Base-by-base conservation (phyloP, 2,113 vertebrate species). In the Hemiscyllium ocellatum region DNA sequence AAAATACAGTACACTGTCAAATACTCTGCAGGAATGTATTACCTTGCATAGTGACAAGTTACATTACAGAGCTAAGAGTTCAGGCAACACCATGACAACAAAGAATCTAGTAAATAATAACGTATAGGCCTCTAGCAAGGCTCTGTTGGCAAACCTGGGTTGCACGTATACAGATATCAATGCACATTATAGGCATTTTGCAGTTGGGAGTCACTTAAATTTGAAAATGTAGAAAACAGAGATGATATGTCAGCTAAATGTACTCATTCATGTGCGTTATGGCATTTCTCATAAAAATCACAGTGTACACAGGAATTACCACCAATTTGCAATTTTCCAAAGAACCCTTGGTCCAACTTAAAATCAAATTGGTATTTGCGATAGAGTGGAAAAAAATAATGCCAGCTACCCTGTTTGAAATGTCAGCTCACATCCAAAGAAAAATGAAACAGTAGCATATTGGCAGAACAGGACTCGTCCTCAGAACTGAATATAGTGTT, bases 11-110 rank as follows among this genome's bases (percentile, higher is more conserved):
- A 95, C 68, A 70, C 42, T 50, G 42, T 70, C 69, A 70, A 95
- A 95, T 69, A 26, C 42, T 95, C 94, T 95, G 94, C 94, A 95
- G 94, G 94, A 95, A 95, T 95, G 94, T 95, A 95, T 95, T 76
- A 95, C 94, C 72, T 95, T 95, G 94, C 94, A 95, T 76, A 72
- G 94, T 95, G 69, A 95, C 68, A 72, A 93, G 47, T 72, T 72
- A 95, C 94, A 72, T 72, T 76, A 95, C 68, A 95, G 94, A 95
- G 68, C 94, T 95, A 52, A 72, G 69, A 69, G 37, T 70, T 70
- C 93, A 47, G 65, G 93, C 93, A 94, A 70, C 68, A 69, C n/a
- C 66, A 50, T 94, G 66, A 94, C 90, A 94, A 94, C 69, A 13
- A 95, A 17, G 94, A 95, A 95, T 72, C 94, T 50, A 72, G 69